These are phyloP conservation scores for Latrodectus hesperus DNA, from an alignment of 2,888 invertebrate species.

Conservation along the genomic window DNA sequence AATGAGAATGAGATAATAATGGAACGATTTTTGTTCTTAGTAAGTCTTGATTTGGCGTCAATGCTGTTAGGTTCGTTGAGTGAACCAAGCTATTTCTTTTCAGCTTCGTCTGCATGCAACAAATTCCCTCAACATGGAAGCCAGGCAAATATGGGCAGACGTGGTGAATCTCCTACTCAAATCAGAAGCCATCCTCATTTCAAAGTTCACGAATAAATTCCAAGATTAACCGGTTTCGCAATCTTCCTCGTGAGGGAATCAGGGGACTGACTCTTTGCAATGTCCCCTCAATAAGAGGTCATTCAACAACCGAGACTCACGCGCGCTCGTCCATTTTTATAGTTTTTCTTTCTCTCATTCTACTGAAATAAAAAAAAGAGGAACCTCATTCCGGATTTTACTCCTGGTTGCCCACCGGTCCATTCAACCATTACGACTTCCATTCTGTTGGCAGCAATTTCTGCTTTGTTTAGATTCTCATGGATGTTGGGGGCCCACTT, in stretches of 20 bases:
- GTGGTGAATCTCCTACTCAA: not conserved
- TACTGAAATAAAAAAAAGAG: not conserved
- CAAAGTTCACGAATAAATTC: conserved; percentile 10
- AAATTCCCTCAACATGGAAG: no score
- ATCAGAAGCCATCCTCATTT: conserved; percentile 5
- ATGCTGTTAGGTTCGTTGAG: no score
- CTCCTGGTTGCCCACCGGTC: conserved; percentile 29
- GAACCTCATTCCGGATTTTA: conserved; percentile 29
- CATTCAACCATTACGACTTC: conserved; percentile 41
- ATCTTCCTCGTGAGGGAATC: conserved; percentile 43
- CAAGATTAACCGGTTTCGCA: conserved; percentile 56
- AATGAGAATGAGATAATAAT: no score
- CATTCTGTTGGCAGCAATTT: conserved; percentile 1
- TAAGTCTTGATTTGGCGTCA: no score
- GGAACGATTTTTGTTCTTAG: no score
- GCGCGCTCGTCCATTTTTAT: not conserved
- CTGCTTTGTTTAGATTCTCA: conserved; percentile 34
- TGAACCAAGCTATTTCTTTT: no score
- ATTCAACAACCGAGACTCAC: not conserved
- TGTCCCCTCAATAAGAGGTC: conserved; percentile 38
- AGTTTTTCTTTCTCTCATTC: not conserved
- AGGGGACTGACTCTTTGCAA: conserved; percentile 18
- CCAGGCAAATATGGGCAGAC: no score
- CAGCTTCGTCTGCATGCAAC: no score
- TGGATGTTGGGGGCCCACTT: not conserved